Conservation (phyloP, 2,888 invertebrate species). For the Thymelicus acteon region DNA sequence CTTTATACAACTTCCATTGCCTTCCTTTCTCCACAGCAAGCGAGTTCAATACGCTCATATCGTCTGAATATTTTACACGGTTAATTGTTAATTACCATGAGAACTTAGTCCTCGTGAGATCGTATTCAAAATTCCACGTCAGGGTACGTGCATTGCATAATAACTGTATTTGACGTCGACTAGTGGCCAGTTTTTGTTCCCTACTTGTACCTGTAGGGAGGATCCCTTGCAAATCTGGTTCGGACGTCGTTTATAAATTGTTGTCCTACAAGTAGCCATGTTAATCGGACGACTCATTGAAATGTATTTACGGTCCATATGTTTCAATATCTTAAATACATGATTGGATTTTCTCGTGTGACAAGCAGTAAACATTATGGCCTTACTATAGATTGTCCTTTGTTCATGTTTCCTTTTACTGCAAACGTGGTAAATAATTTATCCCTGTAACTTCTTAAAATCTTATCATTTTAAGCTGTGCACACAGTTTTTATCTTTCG, state of each 20-base stretch:
- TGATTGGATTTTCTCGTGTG: neutral
- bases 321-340: neutral
- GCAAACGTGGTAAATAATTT: neutral
- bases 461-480: neutral
- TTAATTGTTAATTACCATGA: slow-evolving; percentile 2
- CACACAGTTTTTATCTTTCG: neutral
- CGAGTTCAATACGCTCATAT: neutral
- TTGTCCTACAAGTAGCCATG: neutral
- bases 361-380: too few species aligned
- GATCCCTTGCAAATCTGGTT: slow-evolving; percentile 8
- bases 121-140: slow-evolving; percentile 49
- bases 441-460: neutral
- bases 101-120: slow-evolving; percentile 52
- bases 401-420: neutral
- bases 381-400: too few species aligned
- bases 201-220: neutral
- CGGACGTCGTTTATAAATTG: slow-evolving; percentile 2
- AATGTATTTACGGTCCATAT: neutral
- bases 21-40: neutral
- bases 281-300: slow-evolving; percentile 2
- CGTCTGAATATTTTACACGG: slow-evolving; percentile 9
- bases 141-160: slow-evolving; percentile 38
- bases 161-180: slow-evolving; percentile 28
- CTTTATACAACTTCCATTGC: too few species aligned
- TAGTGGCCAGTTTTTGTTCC: slow-evolving; percentile 21